A percentile compares a stretch with the other conserved stretches of the same genome.
Evolutionary conservation across 2,888 invertebrate species (phyloP).

Genomic region (Chouioia cunea): DNA sequence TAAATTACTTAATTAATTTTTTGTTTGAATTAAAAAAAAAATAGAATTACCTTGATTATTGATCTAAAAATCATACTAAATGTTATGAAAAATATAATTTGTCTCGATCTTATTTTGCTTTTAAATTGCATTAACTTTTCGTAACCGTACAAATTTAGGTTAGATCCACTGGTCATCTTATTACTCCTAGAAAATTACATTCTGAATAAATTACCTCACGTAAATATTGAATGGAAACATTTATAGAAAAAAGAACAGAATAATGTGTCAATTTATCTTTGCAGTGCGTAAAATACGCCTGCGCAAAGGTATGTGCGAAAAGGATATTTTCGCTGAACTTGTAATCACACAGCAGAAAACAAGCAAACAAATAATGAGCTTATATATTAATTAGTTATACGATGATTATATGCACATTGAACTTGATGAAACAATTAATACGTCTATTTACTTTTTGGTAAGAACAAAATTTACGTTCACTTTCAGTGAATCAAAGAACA

Average conservation of each 20-base stretch:
- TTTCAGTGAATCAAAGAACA: background rate
- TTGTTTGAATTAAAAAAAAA: background rate
- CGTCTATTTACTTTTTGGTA: too few species aligned
- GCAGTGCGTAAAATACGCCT: slow-evolving; percentile 25
- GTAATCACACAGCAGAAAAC: background rate
- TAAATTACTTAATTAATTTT: background rate
- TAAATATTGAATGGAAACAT: too few species aligned
- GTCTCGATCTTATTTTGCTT: background rate
- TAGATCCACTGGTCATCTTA: background rate
- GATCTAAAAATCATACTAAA: background rate
- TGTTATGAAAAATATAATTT: background rate
- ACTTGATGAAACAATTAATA: too few species aligned
- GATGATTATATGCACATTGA: too few species aligned
- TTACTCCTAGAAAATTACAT: slow-evolving; percentile 24
- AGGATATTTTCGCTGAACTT: background rate
- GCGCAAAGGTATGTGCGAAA: slow-evolving; percentile 8
- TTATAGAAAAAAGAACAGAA: background rate
- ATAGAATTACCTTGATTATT: too few species aligned
- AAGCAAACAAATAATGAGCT: background rate
- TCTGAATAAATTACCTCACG: background rate
- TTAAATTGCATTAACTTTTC: background rate
- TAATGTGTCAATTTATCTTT: slow-evolving; percentile 18
- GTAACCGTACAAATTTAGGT: slow-evolving; percentile 17
- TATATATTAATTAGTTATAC: too few species aligned
- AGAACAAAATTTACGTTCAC: too few species aligned